These are phyloP conservation scores for Cryptoleucopteryx plumbea DNA, from an alignment of 2,113 vertebrate species.

Conservation along the genomic window DNA sequence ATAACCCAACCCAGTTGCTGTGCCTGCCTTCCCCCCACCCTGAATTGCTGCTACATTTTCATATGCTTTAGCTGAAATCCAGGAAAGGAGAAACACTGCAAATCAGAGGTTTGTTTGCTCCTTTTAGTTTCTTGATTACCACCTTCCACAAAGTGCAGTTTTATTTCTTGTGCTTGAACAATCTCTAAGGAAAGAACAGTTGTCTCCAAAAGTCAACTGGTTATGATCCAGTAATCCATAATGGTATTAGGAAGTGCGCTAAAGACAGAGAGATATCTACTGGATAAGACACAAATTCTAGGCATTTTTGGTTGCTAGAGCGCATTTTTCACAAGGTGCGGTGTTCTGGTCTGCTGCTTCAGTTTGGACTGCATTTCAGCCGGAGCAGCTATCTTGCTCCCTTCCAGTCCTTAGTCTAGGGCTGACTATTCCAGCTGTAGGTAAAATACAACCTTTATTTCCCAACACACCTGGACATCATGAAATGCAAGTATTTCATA, in stretches of 20 bases:
- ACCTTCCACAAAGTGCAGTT: background rate
- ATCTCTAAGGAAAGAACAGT: background rate
- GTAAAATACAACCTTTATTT: background rate
- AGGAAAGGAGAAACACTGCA: background rate
- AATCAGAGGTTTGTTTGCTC: background rate
- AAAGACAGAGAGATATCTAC: background rate
- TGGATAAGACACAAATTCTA: background rate
- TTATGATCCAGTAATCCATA: background rate
- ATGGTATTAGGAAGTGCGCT: background rate
- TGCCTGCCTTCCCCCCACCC: background rate
- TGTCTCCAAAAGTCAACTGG: background rate
- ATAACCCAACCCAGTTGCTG: accelerated
- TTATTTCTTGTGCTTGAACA: background rate
- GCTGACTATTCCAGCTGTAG: background rate
- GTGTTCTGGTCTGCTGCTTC: background rate
- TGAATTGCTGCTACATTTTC: background rate
- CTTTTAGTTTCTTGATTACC: background rate
- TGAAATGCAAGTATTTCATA: background rate
- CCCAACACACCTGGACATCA: background rate
- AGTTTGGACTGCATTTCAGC: background rate
- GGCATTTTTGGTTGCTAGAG: background rate
- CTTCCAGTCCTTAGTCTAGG: background rate
- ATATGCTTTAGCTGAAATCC: background rate
- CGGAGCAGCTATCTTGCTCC: background rate
- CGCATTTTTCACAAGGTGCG: background rate